These are phyloP conservation scores for Gymnopithys bicolor DNA, from an alignment of 2,797 vertebrate species.

Conservation along the genomic window DNA sequence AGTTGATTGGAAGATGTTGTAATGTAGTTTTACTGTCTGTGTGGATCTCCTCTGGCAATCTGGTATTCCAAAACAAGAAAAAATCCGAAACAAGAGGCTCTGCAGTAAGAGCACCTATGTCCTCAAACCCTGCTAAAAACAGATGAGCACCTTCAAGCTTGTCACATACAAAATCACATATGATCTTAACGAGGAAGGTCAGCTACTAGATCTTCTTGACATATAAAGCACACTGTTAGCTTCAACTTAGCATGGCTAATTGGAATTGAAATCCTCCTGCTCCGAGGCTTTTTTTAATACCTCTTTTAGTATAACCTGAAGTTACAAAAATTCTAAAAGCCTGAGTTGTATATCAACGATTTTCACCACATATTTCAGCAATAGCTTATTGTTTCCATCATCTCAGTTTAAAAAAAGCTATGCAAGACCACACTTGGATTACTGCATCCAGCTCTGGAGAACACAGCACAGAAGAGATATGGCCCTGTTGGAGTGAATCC, in stretches of 20 bases:
- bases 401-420: background rate
- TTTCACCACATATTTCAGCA: background rate
- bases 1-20: background rate
- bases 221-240: background rate
- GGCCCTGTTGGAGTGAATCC: background rate
- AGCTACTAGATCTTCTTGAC: conserved; percentile 7
- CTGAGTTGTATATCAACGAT: background rate
- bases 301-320: background rate
- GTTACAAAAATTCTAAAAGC: conserved; percentile 14
- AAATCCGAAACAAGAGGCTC: background rate
- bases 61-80: background rate
- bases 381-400: background rate
- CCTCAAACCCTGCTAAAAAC: background rate
- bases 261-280: background rate
- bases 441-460: rapidly evolving
- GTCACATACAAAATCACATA: background rate
- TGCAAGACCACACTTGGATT: background rate
- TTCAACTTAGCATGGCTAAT: background rate
- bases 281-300: background rate
- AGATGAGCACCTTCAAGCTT: background rate
- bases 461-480: background rate
- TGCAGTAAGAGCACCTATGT: background rate
- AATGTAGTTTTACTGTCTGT: background rate
- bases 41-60: background rate
- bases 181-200: background rate